phyloP scores from a whole-genome alignment of 2,888 invertebrate genomes.

The Lepidochrysops patricia region DNA sequence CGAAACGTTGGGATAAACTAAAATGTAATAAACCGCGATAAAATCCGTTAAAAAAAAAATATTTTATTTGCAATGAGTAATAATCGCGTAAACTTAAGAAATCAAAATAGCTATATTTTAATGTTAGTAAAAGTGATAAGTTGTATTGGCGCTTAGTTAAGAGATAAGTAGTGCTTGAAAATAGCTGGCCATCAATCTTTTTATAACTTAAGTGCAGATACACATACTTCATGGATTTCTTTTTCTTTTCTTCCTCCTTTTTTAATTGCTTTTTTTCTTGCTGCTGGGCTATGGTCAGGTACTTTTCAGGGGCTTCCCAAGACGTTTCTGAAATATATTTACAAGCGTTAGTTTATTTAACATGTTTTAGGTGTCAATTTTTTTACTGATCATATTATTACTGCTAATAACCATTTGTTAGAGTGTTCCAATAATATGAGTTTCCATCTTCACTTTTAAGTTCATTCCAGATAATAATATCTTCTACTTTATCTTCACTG shows the following conservation, averaged over 20 bases:
- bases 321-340: conserved; percentile 82
- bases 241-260: conserved; percentile 43
- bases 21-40: too few species aligned
- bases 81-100: too few species aligned
- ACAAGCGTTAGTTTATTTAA: too few species aligned
- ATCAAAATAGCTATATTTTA: too few species aligned
- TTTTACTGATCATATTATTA: too few species aligned
- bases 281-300: conserved; percentile 78
- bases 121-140: too few species aligned
- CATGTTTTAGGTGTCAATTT: too few species aligned
- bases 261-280: conserved; percentile 63
- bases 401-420: conserved; percentile 79
- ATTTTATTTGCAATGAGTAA: too few species aligned
- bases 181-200: too few species aligned
- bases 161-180: not conserved
- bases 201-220: not conserved
- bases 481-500: conserved; percentile 28
- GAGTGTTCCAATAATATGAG: conserved; percentile 90
- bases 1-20: too few species aligned
- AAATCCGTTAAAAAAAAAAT: too few species aligned
- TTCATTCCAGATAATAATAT: conserved; percentile 80
- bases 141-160: too few species aligned
- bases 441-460: conserved; percentile 83
- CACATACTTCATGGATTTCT: conserved; percentile 47
- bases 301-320: conserved; percentile 87